Conservation (phyloP, 2,797 vertebrate species). For the Arctocebus calabarensis region DNA sequence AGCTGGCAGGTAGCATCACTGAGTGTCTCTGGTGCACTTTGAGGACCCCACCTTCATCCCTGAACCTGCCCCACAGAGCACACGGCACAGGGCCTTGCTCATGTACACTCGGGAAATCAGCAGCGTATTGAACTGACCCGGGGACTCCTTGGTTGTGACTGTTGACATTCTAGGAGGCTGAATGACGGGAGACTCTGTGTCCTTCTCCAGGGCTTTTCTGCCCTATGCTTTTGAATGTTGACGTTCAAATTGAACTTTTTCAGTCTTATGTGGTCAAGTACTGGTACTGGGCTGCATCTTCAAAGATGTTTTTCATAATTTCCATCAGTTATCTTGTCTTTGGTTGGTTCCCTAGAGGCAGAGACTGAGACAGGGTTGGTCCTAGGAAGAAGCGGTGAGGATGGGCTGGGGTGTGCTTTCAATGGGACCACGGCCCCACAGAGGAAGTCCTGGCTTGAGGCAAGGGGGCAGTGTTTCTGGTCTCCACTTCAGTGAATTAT, state of each 20-base stretch:
- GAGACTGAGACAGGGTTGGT: neutral
- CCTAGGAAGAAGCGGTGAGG: neutral
- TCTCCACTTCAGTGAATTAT: neutral
- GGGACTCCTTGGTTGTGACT: neutral
- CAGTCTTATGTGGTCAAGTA: neutral
- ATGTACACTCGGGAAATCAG: fast-evolving
- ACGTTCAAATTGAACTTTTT: neutral
- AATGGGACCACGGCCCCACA: fast-evolving
- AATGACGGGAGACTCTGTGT: neutral
- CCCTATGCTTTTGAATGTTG: neutral
- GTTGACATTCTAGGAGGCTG: neutral
- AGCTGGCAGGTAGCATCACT: fast-evolving
- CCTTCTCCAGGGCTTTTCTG: neutral
- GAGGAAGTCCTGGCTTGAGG: neutral
- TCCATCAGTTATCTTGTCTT: neutral
- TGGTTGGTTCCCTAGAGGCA: neutral
- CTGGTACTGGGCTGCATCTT: neutral
- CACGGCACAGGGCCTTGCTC: fast-evolving
- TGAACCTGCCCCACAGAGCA: neutral
- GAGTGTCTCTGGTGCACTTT: neutral
- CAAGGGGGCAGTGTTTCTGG: fast-evolving
- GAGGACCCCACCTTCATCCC: neutral
- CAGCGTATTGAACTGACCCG: neutral
- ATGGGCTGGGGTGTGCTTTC: neutral
- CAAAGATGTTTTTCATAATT: neutral